Evolutionary conservation across 2,888 invertebrate species (phyloP), one percentile per base, ranked within the genome.

Genomic region (Cremastinae sp.): DNA sequence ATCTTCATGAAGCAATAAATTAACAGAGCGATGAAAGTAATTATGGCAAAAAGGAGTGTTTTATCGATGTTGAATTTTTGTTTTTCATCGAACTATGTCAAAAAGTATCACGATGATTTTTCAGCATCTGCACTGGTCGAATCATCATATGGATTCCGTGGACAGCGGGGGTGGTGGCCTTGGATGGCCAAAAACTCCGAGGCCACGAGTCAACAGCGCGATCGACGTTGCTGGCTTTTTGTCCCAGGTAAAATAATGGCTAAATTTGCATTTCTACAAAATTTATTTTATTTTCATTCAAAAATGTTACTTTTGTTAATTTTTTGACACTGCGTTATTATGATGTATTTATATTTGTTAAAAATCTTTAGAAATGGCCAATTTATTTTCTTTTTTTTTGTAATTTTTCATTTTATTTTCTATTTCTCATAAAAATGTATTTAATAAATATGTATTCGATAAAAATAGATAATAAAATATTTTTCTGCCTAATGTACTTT

Each of bases 141-240:
- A 92, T 75, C 88, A 89, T 83, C 90, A 89, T 75, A 85, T 90
- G 82, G 90, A 90, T 83, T 89, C 88, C 54, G 56, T 88, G 83
- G 89, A 89, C 84, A 90, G 89, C 80, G 90, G 93, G 92, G 85
- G 93, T 92, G 85, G 93, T 92, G 84, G 93, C 92, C 64, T 91
- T 89, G 88, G 91, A 53, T 91, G 92, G 84, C 91, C 92, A 61
- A 92, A 92, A 74, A 92, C 92, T 83, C 92, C 92, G 81, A 92
- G 96, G 79, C 95, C 95, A 78, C 93, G 96, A 69, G 95, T 96
- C 87, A 96, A 96, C 90, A 96, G 96, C 75, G 96, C 96, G 82
- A 96, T 96, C 85, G 96, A 96, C 90, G 94, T 96, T 75, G 88
- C 89, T 70, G 89, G 87, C 75, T 95, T 95, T 86, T 94, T 95